phyloP scores from a whole-genome alignment of 2,113 vertebrate species.

The Alethe castanea region DNA sequence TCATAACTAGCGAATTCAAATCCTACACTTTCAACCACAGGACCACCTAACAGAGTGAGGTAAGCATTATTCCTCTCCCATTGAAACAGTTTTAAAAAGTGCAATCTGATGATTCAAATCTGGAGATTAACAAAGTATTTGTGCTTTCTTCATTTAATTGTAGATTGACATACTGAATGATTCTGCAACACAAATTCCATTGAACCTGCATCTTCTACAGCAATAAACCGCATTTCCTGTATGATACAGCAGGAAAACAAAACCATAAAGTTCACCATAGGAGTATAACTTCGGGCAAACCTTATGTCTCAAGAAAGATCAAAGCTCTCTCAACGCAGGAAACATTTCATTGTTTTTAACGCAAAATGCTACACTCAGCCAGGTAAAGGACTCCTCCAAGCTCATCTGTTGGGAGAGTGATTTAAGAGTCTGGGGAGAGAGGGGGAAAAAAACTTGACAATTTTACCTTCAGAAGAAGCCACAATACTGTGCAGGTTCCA shows the following conservation, averaged over 20 bases:
- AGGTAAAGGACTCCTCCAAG: background rate
- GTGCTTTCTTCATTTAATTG: background rate
- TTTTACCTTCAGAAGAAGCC: background rate
- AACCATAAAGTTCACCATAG: background rate
- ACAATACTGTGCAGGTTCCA: background rate
- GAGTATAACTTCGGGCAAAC: background rate
- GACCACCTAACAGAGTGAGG: background rate
- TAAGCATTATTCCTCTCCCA: background rate
- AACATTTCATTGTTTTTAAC: background rate
- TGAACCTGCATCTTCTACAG: background rate
- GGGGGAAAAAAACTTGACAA: background rate
- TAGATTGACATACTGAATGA: background rate
- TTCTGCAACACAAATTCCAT: background rate
- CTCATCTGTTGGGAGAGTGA: background rate
- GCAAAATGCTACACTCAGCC: background rate
- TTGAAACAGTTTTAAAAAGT: background rate
- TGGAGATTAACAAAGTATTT: background rate
- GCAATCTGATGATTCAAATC: background rate
- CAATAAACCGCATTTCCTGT: background rate
- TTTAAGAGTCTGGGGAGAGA: background rate
- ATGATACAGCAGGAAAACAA: background rate
- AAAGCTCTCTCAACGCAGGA: background rate
- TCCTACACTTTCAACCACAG: background rate
- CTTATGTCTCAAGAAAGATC: background rate
- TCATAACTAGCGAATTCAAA: background rate